Conservation (phyloP, 2,113 vertebrate genomes). For the Myotis davidii region DNA sequence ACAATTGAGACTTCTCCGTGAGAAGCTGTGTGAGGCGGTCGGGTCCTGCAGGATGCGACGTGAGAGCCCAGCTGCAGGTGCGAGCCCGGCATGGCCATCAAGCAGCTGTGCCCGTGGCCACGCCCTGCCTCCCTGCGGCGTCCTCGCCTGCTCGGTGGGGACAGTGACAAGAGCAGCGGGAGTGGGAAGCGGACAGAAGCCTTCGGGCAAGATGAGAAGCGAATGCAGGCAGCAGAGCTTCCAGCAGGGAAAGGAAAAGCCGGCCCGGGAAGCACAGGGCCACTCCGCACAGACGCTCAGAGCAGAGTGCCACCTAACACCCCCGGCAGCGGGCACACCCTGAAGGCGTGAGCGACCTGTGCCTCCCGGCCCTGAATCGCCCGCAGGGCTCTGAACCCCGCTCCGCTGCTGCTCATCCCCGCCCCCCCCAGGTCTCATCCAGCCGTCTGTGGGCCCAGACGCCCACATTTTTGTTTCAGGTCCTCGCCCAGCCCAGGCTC, state of each 20-base stretch:
- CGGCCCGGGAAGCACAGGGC: not conserved
- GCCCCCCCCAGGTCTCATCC: not conserved
- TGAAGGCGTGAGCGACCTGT: accelerated
- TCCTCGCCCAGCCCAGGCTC: not conserved
- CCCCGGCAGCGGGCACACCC: not conserved
- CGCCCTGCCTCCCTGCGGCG: not conserved
- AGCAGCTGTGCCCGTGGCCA: not conserved
- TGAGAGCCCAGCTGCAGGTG: not conserved
- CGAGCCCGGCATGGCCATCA: accelerated
- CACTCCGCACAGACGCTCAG: not conserved
- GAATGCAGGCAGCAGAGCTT: not conserved
- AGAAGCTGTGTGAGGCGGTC: accelerated
- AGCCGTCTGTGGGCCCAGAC: not conserved
- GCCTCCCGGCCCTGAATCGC: not conserved
- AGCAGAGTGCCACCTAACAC: not conserved
- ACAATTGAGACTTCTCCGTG: not conserved
- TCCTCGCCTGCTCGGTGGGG: not conserved
- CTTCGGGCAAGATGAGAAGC: not conserved
- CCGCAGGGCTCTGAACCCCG: not conserved
- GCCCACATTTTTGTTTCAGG: not conserved
- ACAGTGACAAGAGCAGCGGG: not conserved
- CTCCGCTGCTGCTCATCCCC: no score
- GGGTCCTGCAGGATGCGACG: accelerated
- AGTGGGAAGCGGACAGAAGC: not conserved
- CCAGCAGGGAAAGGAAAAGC: not conserved